Conservation (phyloP, 2,797 vertebrate species). For the Myotis daubentonii region DNA sequence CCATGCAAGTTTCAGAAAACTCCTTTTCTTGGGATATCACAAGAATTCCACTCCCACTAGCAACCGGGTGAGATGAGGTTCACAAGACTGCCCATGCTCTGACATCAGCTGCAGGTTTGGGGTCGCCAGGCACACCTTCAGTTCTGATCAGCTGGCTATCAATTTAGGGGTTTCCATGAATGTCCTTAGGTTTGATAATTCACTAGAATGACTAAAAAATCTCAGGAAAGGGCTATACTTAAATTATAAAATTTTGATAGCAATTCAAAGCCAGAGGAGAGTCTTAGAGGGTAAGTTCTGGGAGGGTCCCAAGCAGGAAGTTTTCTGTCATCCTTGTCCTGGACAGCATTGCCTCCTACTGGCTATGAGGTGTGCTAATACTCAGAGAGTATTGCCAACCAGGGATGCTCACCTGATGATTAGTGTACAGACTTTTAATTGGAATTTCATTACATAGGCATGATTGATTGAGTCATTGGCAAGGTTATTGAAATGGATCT, state of each 20-base stretch:
- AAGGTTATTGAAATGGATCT: not conserved
- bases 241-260: not conserved
- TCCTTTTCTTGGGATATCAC: no score
- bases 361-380: not conserved
- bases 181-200: not conserved
- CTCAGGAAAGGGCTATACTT: not conserved
- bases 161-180: not conserved
- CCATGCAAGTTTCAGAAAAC: no score
- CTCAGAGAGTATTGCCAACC: not conserved
- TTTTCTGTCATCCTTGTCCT: not conserved
- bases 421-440: not conserved
- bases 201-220: not conserved
- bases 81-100: not conserved
- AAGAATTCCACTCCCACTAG: no score
- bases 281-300: not conserved
- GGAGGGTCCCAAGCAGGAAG: not conserved
- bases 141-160: constrained; percentile 3
- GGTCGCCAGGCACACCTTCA: not conserved
- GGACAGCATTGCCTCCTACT: not conserved
- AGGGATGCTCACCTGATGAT: not conserved
- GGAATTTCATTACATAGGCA: not conserved
- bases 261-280: not conserved
- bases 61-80: not conserved
- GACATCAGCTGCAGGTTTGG: not conserved
- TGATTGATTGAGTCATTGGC: not conserved